Percentiles rank a stretch among this genome's conserved stretches.
Conservation (phyloP, 2,113 vertebrate genomes). For the Plecturocebus donacophilus region DNA sequence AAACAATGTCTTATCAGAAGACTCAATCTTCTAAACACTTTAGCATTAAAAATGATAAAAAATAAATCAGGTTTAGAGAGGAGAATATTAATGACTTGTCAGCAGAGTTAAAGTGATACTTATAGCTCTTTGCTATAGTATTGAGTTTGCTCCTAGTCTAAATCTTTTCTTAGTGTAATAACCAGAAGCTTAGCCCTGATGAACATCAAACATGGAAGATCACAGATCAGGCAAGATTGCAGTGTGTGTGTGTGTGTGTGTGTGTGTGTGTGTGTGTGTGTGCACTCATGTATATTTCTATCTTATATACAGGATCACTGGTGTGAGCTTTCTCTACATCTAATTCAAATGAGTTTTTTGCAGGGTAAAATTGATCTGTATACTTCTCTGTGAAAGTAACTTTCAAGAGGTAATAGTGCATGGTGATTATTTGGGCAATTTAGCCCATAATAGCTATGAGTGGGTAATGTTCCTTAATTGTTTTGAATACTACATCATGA, state of each 20-base stretch:
- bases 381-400: background rate
- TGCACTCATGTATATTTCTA: rapidly evolving
- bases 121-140: background rate
- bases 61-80: background rate
- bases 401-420: background rate
- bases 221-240: background rate
- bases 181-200: background rate
- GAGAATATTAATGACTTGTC: background rate
- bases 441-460: background rate
- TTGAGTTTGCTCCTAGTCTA: background rate
- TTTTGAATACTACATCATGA: background rate
- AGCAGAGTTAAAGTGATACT: constrained; percentile 31
- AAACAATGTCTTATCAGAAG: background rate
- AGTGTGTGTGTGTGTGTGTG: rapidly evolving
- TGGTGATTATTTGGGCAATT: background rate
- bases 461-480: background rate
- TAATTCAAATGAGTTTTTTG: background rate
- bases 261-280: too few relatives aligned
- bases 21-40: background rate
- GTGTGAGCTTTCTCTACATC: background rate
- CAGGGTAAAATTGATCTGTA: background rate
- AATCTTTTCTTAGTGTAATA: constrained; percentile 23
- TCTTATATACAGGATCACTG: background rate
- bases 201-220: background rate
- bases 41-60: background rate